These are phyloP conservation scores for Coendou prehensilis DNA, from an alignment of 2,797 vertebrate genomes.

Conservation along the genomic window DNA sequence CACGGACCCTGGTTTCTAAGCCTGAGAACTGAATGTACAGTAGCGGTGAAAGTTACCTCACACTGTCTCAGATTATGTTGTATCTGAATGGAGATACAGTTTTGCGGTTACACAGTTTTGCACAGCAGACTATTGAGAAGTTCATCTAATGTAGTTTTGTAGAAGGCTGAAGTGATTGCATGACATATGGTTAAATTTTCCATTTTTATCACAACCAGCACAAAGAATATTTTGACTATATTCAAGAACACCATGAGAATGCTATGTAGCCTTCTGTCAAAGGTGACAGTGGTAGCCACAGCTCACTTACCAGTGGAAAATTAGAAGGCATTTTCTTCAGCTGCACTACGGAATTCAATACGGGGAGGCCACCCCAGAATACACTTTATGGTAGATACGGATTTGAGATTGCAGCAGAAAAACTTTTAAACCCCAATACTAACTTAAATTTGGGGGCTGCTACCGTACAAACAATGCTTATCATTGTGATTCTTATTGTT, in stretches of 20 bases:
- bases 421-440: slow-evolving; percentile 96
- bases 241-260: slow-evolving; percentile 91
- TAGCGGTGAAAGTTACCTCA: slow-evolving; percentile 92
- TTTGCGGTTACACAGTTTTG: slow-evolving; percentile 88
- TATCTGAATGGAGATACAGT: slow-evolving; percentile 99
- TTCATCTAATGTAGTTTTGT: slow-evolving; percentile 98
- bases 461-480: slow-evolving; percentile 99
- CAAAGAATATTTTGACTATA: slow-evolving; percentile 98
- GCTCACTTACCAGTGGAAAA: slow-evolving; percentile 98
- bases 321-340: slow-evolving; percentile 98
- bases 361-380: slow-evolving; percentile 97
- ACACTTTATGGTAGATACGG: slow-evolving; percentile 97
- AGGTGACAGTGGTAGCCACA: slow-evolving; percentile 98
- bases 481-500: slow-evolving; percentile 98
- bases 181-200: slow-evolving; percentile 98
- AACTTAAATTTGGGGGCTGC: slow-evolving; percentile 98
- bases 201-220: slow-evolving; percentile 99
- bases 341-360: slow-evolving; percentile 99
- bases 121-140: slow-evolving; percentile 98
- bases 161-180: slow-evolving; percentile 97
- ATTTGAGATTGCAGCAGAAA: slow-evolving; percentile 94
- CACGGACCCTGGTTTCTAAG: slow-evolving; percentile 99
- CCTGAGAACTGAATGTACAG: slow-evolving; percentile 98
- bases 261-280: slow-evolving; percentile 96
- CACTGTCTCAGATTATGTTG: slow-evolving; percentile 95